Conservation (phyloP, 2,888 invertebrate genomes). For the Athrips mouffetella region DNA sequence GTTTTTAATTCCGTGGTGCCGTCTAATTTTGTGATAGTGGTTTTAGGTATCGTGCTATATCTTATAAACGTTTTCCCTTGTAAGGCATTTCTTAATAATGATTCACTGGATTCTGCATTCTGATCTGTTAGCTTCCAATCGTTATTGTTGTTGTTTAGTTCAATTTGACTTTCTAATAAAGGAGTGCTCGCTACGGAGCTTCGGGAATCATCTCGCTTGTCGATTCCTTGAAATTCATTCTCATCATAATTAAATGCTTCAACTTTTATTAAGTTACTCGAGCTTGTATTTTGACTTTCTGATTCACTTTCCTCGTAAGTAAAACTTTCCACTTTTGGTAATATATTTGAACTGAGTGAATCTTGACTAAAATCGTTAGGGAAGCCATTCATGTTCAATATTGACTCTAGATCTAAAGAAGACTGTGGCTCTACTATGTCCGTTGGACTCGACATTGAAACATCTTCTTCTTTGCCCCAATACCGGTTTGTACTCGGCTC, state of each 20-base stretch:
- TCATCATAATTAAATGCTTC: slow-evolving; percentile 67
- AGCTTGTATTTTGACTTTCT: slow-evolving; percentile 84
- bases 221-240: slow-evolving; percentile 54
- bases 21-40: slow-evolving; percentile 64
- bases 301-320: slow-evolving; percentile 88
- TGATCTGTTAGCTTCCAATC: slow-evolving; percentile 89
- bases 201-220: slow-evolving; percentile 65
- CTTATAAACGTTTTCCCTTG: slow-evolving; percentile 85
- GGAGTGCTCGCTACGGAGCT: slow-evolving; percentile 72
- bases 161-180: slow-evolving; percentile 70
- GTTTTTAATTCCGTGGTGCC: slow-evolving; percentile 60
- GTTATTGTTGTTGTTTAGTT: slow-evolving; percentile 87
- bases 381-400: slow-evolving; percentile 84
- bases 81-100: slow-evolving; percentile 87
- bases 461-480: slow-evolving; percentile 82
- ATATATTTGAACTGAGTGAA: slow-evolving; percentile 64
- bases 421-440: slow-evolving; percentile 77
- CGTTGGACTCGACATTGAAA: slow-evolving; percentile 79
- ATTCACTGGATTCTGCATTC: slow-evolving; percentile 83
- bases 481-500: slow-evolving; percentile 81
- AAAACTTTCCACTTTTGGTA: slow-evolving; percentile 85
- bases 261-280: slow-evolving; percentile 77
- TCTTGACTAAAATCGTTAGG: slow-evolving; percentile 79
- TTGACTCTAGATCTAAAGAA: slow-evolving; percentile 87
- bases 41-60: slow-evolving; percentile 77